These are phyloP conservation scores for Ambastaia sidthimunki DNA, from an alignment of 2,797 vertebrate genomes.

Conservation along the genomic window DNA sequence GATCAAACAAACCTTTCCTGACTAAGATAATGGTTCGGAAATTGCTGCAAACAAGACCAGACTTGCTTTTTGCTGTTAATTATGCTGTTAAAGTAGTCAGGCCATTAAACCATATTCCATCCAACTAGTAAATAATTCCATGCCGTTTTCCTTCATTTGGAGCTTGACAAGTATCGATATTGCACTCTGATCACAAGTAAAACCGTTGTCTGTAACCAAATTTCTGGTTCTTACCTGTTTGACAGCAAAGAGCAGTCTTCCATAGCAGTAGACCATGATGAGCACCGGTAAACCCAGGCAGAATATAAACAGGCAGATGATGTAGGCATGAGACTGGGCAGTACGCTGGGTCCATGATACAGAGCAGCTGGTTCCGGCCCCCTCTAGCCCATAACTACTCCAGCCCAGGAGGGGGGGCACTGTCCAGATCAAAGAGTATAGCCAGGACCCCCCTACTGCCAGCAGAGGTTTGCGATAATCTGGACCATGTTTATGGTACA, in stretches of 20 bases:
- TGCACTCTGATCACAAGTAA: no score
- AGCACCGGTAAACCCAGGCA: slow-evolving; percentile 84
- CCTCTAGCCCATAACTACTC: slow-evolving; percentile 87
- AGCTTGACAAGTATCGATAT: no score
- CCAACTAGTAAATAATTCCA: no score
- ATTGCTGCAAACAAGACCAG: no score
- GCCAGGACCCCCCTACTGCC: slow-evolving; percentile 83
- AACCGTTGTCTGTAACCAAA: background rate
- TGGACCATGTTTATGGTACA: slow-evolving; percentile 79
- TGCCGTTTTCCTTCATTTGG: no score
- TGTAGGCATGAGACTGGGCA: slow-evolving; percentile 81
- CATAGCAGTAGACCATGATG: slow-evolving; percentile 88
- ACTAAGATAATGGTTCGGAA: no score
- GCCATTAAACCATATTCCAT: no score
- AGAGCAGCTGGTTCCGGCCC: slow-evolving; percentile 87
- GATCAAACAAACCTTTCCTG: no score
- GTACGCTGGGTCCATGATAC: slow-evolving; percentile 84
- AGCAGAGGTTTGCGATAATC: slow-evolving; percentile 82
- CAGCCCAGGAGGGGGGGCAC: slow-evolving; percentile 88
- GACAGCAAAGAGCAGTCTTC: slow-evolving; percentile 82
- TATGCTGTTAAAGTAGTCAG: no score
- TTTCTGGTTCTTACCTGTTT: slow-evolving; percentile 79
- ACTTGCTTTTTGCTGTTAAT: no score
- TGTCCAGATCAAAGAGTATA: slow-evolving; percentile 89
- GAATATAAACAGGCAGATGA: slow-evolving; percentile 90